Percentiles rank a stretch among this genome's conserved stretches.
Conservation (phyloP, 2,113 vertebrate genomes). For the Prietella phreatophila region DNA sequence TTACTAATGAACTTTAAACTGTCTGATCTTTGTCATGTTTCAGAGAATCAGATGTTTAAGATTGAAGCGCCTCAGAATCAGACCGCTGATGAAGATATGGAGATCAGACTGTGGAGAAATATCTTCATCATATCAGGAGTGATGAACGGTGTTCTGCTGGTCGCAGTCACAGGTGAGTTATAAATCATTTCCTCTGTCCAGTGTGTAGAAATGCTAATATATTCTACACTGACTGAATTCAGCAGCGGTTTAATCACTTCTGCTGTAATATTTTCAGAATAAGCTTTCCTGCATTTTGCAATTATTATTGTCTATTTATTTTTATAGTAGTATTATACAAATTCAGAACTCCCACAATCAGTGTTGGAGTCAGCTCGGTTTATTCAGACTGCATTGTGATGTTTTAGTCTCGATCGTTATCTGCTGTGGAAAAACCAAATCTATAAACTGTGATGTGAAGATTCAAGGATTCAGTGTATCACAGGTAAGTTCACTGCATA, state of each 20-base stretch:
- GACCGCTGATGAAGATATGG: background rate
- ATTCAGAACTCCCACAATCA: too few species aligned
- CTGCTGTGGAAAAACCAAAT: background rate
- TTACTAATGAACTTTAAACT: background rate
- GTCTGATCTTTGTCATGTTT: background rate
- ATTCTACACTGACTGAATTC: too few species aligned
- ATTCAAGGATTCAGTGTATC: background rate
- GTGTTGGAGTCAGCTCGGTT: background rate
- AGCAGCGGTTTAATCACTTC: too few species aligned
- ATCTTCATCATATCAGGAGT: background rate
- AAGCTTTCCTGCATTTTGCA: too few species aligned
- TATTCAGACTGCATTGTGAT: background rate
- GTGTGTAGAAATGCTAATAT: background rate
- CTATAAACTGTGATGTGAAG: background rate
- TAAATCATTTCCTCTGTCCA: background rate
- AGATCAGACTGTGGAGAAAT: background rate
- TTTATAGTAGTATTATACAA: too few species aligned
- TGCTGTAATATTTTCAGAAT: too few species aligned
- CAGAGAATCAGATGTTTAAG: background rate
- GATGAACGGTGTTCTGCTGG: background rate
- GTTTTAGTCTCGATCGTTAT: background rate
- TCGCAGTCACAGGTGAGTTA: conserved; percentile 25
- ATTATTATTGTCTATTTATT: too few species aligned
- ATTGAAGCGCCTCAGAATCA: background rate
- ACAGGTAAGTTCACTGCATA: background rate